A percentile compares a stretch with the other conserved stretches of the same genome.
phyloP scores from a whole-genome alignment of 2,888 invertebrate species.

The Spodoptera littoralis region DNA sequence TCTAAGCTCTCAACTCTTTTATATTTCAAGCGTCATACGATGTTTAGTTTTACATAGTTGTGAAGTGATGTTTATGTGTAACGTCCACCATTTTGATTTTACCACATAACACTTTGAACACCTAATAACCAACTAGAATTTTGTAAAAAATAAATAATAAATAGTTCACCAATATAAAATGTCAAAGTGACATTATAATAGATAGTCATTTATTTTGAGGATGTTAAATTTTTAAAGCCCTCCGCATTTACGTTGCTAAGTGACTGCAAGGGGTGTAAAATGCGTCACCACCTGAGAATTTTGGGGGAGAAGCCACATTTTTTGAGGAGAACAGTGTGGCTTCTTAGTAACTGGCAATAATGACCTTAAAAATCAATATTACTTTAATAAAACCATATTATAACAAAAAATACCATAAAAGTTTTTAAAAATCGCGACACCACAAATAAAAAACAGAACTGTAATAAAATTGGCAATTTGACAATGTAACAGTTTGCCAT shows the following conservation, averaged over 20 bases:
- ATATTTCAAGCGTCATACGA: conserved; percentile 71
- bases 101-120: conserved; percentile 35
- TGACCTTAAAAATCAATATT: neutral
- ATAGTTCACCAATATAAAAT: conserved; percentile 19
- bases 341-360: conserved; percentile 8
- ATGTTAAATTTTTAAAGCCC: conserved; percentile 42
- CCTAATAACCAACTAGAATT: neutral
- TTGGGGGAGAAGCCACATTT: conserved; percentile 36
- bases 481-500: conserved; percentile 34
- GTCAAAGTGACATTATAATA: neutral
- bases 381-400: neutral
- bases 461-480: conserved; percentile 22
- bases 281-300: conserved; percentile 46
- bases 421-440: conserved; percentile 13
- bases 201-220: conserved; percentile 23
- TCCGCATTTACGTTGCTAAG: conserved; percentile 50
- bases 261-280: conserved; percentile 52
- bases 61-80: conserved; percentile 55
- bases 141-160: neutral
- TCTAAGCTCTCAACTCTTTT: conserved; percentile 80
- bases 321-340: conserved; percentile 18
- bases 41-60: conserved; percentile 60
- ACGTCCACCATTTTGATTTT: conserved; percentile 62
- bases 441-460: conserved; percentile 12
- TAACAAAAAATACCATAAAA: neutral